These are phyloP conservation scores for Chaenogobius annularis DNA, from an alignment of 2,113 vertebrate genomes.

Conservation along the genomic window DNA sequence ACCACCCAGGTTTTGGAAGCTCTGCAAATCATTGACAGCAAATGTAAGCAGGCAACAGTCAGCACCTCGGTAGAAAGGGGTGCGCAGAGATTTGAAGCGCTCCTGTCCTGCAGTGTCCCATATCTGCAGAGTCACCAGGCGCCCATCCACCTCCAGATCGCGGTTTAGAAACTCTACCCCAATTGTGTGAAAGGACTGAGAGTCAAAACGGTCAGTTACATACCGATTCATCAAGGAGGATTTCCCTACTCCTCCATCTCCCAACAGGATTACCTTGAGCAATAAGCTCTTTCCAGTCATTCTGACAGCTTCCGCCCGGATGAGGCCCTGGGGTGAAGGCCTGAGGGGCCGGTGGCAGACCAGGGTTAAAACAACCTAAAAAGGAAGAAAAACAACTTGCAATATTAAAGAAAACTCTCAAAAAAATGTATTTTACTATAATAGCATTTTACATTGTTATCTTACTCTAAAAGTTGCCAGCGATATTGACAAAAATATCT, in stretches of 20 bases:
- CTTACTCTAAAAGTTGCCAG: too few relatives aligned
- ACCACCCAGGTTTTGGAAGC: slow-evolving; percentile 92
- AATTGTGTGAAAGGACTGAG: slow-evolving; percentile 96
- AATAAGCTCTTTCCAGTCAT: slow-evolving; percentile 95
- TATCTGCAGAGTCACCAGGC: slow-evolving; percentile 94
- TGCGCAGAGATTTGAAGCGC: slow-evolving; percentile 94
- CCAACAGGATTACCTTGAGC: slow-evolving; percentile 94
- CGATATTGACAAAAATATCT: too few relatives aligned
- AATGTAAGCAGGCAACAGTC: slow-evolving; percentile 99
- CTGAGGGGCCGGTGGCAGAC: slow-evolving; percentile 48
- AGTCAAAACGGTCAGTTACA: slow-evolving; percentile 96
- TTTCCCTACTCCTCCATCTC: slow-evolving; percentile 95
- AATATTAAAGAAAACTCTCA: background rate
- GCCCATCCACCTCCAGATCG: slow-evolving; percentile 93
- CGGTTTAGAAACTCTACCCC: slow-evolving; percentile 97
- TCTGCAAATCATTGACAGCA: slow-evolving; percentile 92
- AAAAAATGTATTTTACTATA: too few relatives aligned
- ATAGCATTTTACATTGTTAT: too few relatives aligned
- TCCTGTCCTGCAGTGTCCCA: slow-evolving; percentile 98
- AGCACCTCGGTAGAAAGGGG: slow-evolving; percentile 94
- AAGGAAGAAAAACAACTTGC: slow-evolving; percentile 16
- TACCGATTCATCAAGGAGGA: slow-evolving; percentile 98
- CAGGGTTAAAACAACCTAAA: slow-evolving; percentile 57
- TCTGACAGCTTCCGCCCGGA: slow-evolving; percentile 56
- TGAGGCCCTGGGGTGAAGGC: slow-evolving; percentile 39